Base-by-base conservation (phyloP, 2,888 invertebrate species). In the Leucania comma region DNA sequence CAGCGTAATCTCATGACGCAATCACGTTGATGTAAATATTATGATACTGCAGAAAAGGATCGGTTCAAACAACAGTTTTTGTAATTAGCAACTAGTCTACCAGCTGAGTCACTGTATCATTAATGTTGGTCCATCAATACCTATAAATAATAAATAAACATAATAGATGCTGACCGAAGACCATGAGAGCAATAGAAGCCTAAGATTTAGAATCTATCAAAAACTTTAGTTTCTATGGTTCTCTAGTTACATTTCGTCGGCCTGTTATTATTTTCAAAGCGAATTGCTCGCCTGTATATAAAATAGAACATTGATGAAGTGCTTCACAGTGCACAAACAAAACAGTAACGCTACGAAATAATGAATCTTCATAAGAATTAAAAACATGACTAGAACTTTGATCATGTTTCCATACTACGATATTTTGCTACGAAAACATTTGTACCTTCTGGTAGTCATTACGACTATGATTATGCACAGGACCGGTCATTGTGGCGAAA, bases 31-130 rank as follows among this genome's bases (percentile, higher is more conserved):
- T 54, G 75, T 78, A 72, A 83, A 83, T 83, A 83, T 83, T 83
- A 78, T 73, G 75, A 77, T 77, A 70, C 56, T 68, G 59, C 60
- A 70, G 35, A 68, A 62, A 68, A 70, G 46, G 57, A 35, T 26
- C 57, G 24, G 53, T 61, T 67, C 24, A 71, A 67, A 69, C 64
- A 67, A 72, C 60, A 61, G 48, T 85, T 85, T 75, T 80, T 72
- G 48, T 71, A 65, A 60, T 65, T 66, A 51, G 61, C 61, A 63
- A 69, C 32, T 46, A 73, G 54, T 42, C 53, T 54, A 48, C 42
- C 53, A 64, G 86, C 77, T 67, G 79, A 83, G 53, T 84, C 86
- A 85, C 67, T 62, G 62, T 81, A 83, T 81, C 73, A 76, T 84
- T 75, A 82, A 71, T 46, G 69, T 65, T 48, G n/a, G 58, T 58